Evolutionary conservation across 2,888 invertebrate genomes (phyloP), one percentile per base, ranked within the genome.

Genomic region (Perizoma flavofasciatum): DNA sequence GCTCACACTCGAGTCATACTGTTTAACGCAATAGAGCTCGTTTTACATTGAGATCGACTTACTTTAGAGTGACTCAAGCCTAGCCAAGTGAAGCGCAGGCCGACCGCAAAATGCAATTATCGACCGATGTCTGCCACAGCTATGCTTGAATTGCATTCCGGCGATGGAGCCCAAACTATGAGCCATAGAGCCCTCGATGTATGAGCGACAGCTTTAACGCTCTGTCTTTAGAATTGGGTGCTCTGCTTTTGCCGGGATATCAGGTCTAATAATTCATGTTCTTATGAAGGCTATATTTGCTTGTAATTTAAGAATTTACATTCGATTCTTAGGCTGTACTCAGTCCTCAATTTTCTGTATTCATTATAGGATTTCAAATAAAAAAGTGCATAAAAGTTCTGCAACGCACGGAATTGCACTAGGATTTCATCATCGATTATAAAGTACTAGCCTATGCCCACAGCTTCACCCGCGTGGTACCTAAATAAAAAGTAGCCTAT

Each of bases 41-140:
- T 32, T 48, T 51, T 34, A 10, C 32, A n/a, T n/a, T 48, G 32
- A 40, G 22, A 22, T 22, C 4, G n/a, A 35, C n/a, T 34, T 32
- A 22, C 40, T 32, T 32, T 35, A 6, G 22, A 57, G 51, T 53
- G 61, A 61, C 46, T 32, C 34, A 45, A 34, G 41, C 43, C 32
- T 5, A 33, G n/a, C 49, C 47, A 81, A 86, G 86, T 84, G 79
- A 83, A 83, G 82, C 82, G 75, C 70, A 77, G 74, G 73, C 79
- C 81, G 81, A 90, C 89, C 91, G 87, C 91, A 88, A 88, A 90
- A 90, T 88, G 89, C 87, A 91, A 90, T 91, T 90, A 92, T 88
- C 85, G 88, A 87, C 82, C 86, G 83, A 81, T 84, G 86, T 86
- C 87, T 84, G 79, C 85, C 82, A 71, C 86, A 88, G 87, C 83